Evolutionary conservation across 2,888 invertebrate species (phyloP), one percentile per base, ranked within the genome.

Genomic region (Salticus scenicus): DNA sequence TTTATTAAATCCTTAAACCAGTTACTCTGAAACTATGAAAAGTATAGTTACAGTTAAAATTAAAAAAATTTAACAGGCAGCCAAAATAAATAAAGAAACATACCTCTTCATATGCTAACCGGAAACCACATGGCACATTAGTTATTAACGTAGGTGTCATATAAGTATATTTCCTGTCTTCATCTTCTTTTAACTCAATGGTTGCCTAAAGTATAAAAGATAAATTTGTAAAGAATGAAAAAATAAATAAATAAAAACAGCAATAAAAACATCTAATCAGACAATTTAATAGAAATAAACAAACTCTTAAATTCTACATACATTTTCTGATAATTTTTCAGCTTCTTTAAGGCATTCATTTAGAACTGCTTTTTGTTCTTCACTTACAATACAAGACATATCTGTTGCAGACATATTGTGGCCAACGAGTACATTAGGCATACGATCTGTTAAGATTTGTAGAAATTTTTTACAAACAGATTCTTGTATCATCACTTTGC

Each of bases 401-500:
- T 76, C 82, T n/a, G 71, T n/a, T 51, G 71, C 51, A 14, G 64
- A 5, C 17, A 67, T 27, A 37, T 37, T 66, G 14, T n/a, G 10
- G 17, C 82, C 72, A 72, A 71, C 30, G 12, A n/a, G 20, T n/a
- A 76, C 37, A 10, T 71, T 72, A 14, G 30, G 12, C 63, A 83
- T 27, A 41, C 37, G 42, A 0, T 28, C 24, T 66, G 47, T 47
- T 12, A 85, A 24, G 1, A 70, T 30, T n/a, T 57, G 7, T 28
- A 70, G 4, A 37, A 85, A 74, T 28, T 74, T 74, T 37, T 79
- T 27, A 57, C 73, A 24, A 31, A 82, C 31, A 24, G 82, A 82
- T 28, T 78, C 74, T 71, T 87, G 82, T 37, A 78, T 12, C 51
- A 69, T 70, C 5, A 87, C 71, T 31, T 63, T 73, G 37, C 78